Evolutionary conservation across 2,888 invertebrate genomes (phyloP), one percentile per base, ranked within the genome.

Genomic region (Biston betularia): DNA sequence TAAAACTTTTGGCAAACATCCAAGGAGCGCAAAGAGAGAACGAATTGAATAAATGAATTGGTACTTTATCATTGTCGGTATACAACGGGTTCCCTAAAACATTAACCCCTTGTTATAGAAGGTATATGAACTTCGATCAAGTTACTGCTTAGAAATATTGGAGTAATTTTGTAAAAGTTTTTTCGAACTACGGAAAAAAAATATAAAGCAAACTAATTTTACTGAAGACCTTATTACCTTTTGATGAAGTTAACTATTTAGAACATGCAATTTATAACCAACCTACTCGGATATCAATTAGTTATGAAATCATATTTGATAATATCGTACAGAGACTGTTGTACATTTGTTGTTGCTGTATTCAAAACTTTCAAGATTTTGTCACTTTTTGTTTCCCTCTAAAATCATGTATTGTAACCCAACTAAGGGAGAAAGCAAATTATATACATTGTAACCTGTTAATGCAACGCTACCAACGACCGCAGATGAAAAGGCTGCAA

Each of bases 11-110:
- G 86, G 86, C 84, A 54, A 40, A 44, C 64, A 60, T 79, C 84
- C 86, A 84, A 76, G 63, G 60, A 72, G 72, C 69, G 69, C 76
- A 71, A 63, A 65, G 65, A 70, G 65, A 75, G 72, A 77, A 79
- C 82, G 81, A 82, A 85, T 84, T 80, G 79, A 81, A 85, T 83
- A 78, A 82, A 82, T 75, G 79, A 77, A 81, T 81, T 69, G 71
- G 76, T 74, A 76, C 79, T 85, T 81, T 79, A 80, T 83, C 82
- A 82, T 66, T 82, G 81, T 79, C 69, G 50, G 63, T 69, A 71
- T 60, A 33, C 67, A 24, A 67, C 56, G 63, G 63, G 65, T 74
- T 77, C 62, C 52, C 69, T 71, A 72, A 70, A 76, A 74, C 73
- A 58, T 54, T 58, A 42, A 69, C 63, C 57, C 62, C 60, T 48